Evolutionary conservation across 2,113 vertebrate species (phyloP).

Genomic region (Nibea coibor): DNA sequence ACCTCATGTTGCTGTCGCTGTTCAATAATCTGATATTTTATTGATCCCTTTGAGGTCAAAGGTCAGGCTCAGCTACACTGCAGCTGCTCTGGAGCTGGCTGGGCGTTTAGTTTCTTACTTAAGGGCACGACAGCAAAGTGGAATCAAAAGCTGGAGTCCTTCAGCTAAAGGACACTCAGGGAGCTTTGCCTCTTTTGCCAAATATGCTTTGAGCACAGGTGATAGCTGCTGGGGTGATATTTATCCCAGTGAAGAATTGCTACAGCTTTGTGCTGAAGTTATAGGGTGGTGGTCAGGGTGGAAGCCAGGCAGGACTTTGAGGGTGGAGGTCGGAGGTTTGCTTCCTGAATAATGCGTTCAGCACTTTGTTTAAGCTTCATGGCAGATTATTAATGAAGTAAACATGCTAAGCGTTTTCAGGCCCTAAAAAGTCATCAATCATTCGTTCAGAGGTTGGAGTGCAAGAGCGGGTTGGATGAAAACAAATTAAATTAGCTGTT

Average conservation of each 20-base stretch:
- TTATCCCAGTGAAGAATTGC: not conserved
- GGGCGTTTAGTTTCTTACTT: constrained; percentile 17
- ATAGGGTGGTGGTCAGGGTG: too few relatives aligned
- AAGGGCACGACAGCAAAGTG: not conserved
- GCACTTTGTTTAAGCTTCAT: not conserved
- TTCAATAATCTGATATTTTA: constrained; percentile 28
- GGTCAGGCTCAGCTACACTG: constrained; percentile 5
- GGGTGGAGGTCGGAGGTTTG: not conserved
- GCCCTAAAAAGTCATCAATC: not conserved
- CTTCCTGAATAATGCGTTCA: not conserved
- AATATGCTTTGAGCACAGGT: not conserved
- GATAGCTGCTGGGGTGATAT: not conserved
- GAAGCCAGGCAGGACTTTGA: too few relatives aligned
- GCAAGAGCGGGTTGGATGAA: not conserved
- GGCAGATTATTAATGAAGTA: too few relatives aligned
- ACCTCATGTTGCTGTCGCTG: constrained; percentile 9
- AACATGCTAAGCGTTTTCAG: not conserved
- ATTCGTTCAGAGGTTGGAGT: not conserved
- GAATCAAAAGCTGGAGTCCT: too few relatives aligned
- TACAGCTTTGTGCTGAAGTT: not conserved
- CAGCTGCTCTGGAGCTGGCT: not conserved
- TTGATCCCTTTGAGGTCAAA: constrained; percentile 21
- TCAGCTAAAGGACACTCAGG: too few relatives aligned
- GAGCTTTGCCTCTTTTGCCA: not conserved
- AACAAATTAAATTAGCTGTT: not conserved